Base-by-base conservation (phyloP, 2,797 vertebrate species). In the Scyliorhinus canicula region DNA sequence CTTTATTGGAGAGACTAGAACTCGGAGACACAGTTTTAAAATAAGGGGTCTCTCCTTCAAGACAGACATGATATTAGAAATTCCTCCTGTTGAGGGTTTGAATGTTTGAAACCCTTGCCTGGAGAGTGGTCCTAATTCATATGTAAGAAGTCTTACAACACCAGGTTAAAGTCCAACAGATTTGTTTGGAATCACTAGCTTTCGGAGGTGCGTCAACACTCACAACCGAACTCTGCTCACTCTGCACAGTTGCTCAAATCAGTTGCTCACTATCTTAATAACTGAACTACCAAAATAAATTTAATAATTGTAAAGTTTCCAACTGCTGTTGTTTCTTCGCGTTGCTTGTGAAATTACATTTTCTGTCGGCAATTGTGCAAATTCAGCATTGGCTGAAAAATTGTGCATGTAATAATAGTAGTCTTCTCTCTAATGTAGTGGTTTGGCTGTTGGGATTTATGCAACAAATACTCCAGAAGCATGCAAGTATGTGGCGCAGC, bases 371-470 rank as follows among this genome's bases (percentile, higher is more conserved):
- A 8, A 35, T 40, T 16, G 19, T 35, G 55, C 57, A 90, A 5
- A 35, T n/a, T 60, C 57, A 40, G 35, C 35, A 60, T 60, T 90
- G 35, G 35, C 35, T 90, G 16, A 60, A 90, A n/a, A 19, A 40
- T n/a, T 90, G 8, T 50, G 24, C 9, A n/a, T 95, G n/a, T 55
- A 84, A n/a, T 40, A 95, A 50, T 40, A 77, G 28, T 26, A 77
- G n/a, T 52, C 31, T 84, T 57, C 74, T 95, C 63, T 84, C 74
- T 44, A 84, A 52, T 26, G 55, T n/a, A 98, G 98, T 65, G 98
- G 98, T 40, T 95, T 98, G 90, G 96, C 97, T 12, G 95, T 96
- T 0, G 98, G 98, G 90, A 98, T 98, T 95, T 98, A 98, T 96
- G 97, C 97, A 0, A 98, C 98, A 88, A 98, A 98, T 96, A 97